Base-by-base conservation (phyloP, 2,113 vertebrate genomes). In the Heterochromis multidens region DNA sequence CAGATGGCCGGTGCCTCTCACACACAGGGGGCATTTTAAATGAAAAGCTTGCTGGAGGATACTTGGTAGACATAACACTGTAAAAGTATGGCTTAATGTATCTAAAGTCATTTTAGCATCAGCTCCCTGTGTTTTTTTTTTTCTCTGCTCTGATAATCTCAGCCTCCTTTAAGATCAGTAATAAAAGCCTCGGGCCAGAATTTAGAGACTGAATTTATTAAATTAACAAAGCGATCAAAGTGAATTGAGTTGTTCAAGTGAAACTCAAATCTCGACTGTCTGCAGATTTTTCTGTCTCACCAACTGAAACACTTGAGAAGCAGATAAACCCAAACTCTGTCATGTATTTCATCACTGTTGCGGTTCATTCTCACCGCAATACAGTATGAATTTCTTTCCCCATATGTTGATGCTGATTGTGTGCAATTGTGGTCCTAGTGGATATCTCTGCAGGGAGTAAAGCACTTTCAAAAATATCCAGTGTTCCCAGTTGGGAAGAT, bases 291-390 rank as follows among this genome's bases (percentile, higher is more conserved):
- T 27, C 37, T 12, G 16, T 82, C 77, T 84, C 37, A 27, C 79
- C 35, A 65, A 65, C 16, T 7, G 11, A 87, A 89, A 23, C 6
- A 31, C 65, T 74, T 9, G 3, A 63, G 37, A 74, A 33, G n/a
- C 8, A 16, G 33, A 33, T 19, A 59, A 87, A 59, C 29, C 35
- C 2, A 67, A 33, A 40, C 6, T 2, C 29, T 13, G 12, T 46
- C 77, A 82, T n/a, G 63, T 49, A 59, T 92, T 89, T 84, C 89
- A 40, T 88, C 88, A 90, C 54, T 23, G 35, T 91, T 88, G 52
- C 85, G 9, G 14, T 52, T 74, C 37, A 35, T 37, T 33, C 14
- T 25, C 46, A 74, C 25, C 52, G 16, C 70, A n/a, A 8, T 74
- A 74, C 70, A 74, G 46, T 74, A 14, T 74, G 46, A 74, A 74